A percentile compares a stretch with the other conserved stretches of the same genome.
Conservation (phyloP, 2,888 invertebrate genomes). For the Alentia gelatinosa region DNA sequence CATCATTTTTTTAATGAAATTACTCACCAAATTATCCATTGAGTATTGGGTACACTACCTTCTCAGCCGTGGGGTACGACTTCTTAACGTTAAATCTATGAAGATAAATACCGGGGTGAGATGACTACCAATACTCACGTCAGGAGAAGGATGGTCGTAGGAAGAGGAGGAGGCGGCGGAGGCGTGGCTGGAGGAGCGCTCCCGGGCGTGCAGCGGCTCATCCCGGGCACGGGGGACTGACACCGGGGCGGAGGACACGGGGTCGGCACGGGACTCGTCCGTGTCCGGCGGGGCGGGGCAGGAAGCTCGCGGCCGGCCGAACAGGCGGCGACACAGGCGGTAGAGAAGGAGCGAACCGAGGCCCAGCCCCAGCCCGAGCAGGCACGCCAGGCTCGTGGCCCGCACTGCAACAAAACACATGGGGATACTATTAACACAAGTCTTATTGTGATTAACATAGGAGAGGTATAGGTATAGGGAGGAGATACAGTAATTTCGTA, state of each 20-base stretch:
- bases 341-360: conserved; percentile 80
- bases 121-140: conserved; percentile 31
- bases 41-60: too few species aligned
- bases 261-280: neutral
- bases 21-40: too few species aligned
- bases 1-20: too few species aligned
- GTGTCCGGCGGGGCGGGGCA: neutral
- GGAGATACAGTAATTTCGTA: too few species aligned
- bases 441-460: neutral
- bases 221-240: neutral
- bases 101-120: too few species aligned
- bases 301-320: neutral
- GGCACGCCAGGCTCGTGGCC: conserved; percentile 80
- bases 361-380: conserved; percentile 80
- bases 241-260: neutral
- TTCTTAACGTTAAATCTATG: too few species aligned
- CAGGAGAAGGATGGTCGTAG: conserved; percentile 24
- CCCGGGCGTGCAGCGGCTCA: neutral
- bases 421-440: neutral
- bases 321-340: conserved; percentile 75
- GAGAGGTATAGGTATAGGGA: neutral
- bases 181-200: neutral
- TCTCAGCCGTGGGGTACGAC: too few species aligned
- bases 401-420: conserved; percentile 70
- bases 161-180: neutral